These are phyloP conservation scores for Cliona cf. orientalis DNA, from an alignment of 37 sponge, comb jelly and placozoan species.

Conservation along the genomic window DNA sequence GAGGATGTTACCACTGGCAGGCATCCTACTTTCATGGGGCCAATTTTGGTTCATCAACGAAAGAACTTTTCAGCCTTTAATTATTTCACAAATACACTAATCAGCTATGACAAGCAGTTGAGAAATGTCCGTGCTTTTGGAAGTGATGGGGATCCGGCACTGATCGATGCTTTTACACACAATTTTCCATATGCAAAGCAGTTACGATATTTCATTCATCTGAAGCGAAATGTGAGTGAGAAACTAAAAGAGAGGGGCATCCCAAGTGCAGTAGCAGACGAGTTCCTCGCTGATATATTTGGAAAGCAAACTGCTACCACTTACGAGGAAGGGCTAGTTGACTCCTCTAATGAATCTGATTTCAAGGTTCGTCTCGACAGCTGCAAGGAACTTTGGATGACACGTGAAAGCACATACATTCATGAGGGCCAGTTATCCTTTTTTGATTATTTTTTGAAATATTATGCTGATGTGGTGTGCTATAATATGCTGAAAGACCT, in stretches of 20 bases:
- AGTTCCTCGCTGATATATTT: slow-evolving; percentile 29
- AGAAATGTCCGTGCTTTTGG: slow-evolving; percentile 19
- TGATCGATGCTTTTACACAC: slow-evolving; percentile 20
- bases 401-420: not conserved
- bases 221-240: slow-evolving; percentile 9
- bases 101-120: slow-evolving; percentile 27
- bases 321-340: slow-evolving; percentile 18
- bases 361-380: not conserved
- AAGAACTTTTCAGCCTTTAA: slow-evolving; percentile 37
- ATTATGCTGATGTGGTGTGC: slow-evolving; percentile 16
- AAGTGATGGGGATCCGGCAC: slow-evolving; percentile 5
- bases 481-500: slow-evolving; percentile 33
- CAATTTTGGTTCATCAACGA: slow-evolving; percentile 30
- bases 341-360: slow-evolving; percentile 8
- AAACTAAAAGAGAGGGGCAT: slow-evolving; percentile 21
- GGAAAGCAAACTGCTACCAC: slow-evolving; percentile 13
- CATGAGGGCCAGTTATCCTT: slow-evolving; percentile 3
- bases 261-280: not conserved
- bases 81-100: slow-evolving; percentile 24
- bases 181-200: slow-evolving; percentile 10
- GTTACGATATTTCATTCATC: slow-evolving; percentile 29
- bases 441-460: slow-evolving; percentile 27
- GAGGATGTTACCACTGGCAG: slow-evolving; percentile 17
- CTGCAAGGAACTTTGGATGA: not conserved
- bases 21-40: slow-evolving; percentile 44